These are phyloP conservation scores for Octodon degus DNA, from an alignment of 2,113 vertebrate genomes.

Conservation along the genomic window DNA sequence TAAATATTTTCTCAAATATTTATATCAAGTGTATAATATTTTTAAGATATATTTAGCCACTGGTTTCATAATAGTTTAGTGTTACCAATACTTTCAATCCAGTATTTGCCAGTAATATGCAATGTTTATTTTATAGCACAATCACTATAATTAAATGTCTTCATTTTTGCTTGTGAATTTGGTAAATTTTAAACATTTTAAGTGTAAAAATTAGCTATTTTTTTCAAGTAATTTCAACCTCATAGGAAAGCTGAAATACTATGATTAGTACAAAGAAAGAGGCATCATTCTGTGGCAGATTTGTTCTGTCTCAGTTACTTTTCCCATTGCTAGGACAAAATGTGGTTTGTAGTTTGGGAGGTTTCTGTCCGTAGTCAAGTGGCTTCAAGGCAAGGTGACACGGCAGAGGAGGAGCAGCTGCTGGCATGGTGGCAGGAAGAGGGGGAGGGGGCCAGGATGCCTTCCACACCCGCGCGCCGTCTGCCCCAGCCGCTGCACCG, in stretches of 20 bases:
- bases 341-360: too few relatives aligned
- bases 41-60: neutral
- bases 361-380: neutral
- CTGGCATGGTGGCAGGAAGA: neutral
- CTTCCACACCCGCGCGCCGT: too few relatives aligned
- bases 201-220: neutral
- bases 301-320: neutral
- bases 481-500: too few relatives aligned
- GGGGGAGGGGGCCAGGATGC: neutral
- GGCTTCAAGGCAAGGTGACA: neutral
- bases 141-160: neutral
- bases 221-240: neutral
- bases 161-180: constrained; percentile 4
- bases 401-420: neutral
- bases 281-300: neutral
- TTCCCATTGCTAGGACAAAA: neutral
- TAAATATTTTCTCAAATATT: neutral
- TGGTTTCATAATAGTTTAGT: neutral
- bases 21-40: neutral
- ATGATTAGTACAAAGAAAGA: neutral
- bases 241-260: neutral
- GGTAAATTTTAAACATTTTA: neutral
- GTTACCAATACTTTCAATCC: neutral
- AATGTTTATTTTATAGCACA: neutral
- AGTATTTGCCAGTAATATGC: neutral